A percentile compares a stretch with the other conserved stretches of the same genome.
Evolutionary conservation across 2,888 invertebrate genomes (phyloP).

Genomic region (Hydropsyche betteni): DNA sequence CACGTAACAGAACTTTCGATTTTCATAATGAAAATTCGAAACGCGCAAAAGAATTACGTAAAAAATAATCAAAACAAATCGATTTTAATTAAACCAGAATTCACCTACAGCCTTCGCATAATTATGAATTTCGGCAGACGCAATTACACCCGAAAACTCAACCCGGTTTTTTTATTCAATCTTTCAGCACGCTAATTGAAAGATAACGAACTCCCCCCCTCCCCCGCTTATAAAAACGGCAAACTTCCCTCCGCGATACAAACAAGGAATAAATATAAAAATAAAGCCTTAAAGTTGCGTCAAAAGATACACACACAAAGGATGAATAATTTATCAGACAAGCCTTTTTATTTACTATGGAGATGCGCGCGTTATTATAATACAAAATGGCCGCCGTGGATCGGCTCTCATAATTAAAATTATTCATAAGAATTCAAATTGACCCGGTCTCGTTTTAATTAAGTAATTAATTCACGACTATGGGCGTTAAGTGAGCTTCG

Average conservation of each 20-base stretch:
- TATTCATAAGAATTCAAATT: constrained; percentile 33
- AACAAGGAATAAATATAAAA: background rate
- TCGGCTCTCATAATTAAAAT: constrained; percentile 20
- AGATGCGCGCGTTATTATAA: background rate
- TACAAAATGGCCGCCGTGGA: background rate
- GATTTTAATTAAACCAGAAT: background rate
- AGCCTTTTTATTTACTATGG: constrained; percentile 23
- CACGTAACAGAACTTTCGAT: no score
- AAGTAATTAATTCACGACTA: constrained; percentile 32
- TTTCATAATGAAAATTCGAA: no score
- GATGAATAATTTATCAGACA: constrained; percentile 21
- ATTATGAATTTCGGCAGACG: no score
- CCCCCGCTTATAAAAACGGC: background rate
- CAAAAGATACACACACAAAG: constrained; percentile 10
- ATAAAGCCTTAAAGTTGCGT: background rate
- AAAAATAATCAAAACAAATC: background rate
- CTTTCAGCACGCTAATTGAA: constrained; percentile 5
- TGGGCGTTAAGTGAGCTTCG: constrained; percentile 19
- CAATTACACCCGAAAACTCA: no score
- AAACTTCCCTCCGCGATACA: no score
- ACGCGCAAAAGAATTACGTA: background rate
- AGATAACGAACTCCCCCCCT: constrained; percentile 1
- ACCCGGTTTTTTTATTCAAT: background rate
- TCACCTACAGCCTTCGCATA: no score
- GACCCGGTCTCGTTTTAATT: constrained; percentile 32